A percentile compares a stretch with the other conserved stretches of the same genome.
phyloP scores from a whole-genome alignment of 2,888 invertebrate genomes.

The Phytoseiulus persimilis region DNA sequence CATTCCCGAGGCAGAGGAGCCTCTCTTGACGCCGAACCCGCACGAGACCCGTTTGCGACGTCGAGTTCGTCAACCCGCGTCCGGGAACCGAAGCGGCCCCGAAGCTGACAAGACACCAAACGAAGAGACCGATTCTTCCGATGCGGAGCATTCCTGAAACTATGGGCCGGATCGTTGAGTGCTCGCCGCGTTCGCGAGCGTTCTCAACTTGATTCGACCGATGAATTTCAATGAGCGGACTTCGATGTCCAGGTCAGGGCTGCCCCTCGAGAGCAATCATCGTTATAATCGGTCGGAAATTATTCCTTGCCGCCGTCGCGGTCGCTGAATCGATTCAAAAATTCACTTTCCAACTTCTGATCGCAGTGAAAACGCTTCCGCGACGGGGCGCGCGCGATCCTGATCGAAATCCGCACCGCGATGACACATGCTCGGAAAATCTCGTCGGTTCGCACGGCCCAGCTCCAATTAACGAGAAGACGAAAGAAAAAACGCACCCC shows the following conservation, averaged over 20 bases:
- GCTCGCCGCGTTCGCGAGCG: background rate
- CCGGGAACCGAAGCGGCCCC: background rate
- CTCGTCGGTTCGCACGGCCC: background rate
- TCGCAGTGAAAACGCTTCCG: background rate
- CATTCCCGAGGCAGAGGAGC: conserved; percentile 8
- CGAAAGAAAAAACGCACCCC: background rate
- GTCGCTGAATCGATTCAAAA: background rate
- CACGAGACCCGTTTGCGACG: background rate
- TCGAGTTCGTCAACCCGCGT: background rate
- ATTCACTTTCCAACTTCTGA: background rate
- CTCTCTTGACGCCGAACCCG: background rate
- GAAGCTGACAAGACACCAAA: background rate
- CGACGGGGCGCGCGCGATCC: too few relatives aligned
- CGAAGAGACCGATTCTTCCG: background rate
- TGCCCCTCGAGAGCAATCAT: background rate
- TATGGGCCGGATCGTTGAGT: background rate
- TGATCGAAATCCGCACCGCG: too few relatives aligned
- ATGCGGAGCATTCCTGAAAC: background rate
- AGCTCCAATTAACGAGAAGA: background rate
- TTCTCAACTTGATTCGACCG: background rate
- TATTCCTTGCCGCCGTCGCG: background rate
- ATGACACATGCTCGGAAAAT: too few relatives aligned
- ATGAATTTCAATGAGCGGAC: background rate
- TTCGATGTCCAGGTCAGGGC: background rate
- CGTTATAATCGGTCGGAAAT: background rate